A percentile compares a stretch with the other conserved stretches of the same genome.
phyloP scores from a whole-genome alignment of 2,113 vertebrate species.

The Ammodramus savannarum region DNA sequence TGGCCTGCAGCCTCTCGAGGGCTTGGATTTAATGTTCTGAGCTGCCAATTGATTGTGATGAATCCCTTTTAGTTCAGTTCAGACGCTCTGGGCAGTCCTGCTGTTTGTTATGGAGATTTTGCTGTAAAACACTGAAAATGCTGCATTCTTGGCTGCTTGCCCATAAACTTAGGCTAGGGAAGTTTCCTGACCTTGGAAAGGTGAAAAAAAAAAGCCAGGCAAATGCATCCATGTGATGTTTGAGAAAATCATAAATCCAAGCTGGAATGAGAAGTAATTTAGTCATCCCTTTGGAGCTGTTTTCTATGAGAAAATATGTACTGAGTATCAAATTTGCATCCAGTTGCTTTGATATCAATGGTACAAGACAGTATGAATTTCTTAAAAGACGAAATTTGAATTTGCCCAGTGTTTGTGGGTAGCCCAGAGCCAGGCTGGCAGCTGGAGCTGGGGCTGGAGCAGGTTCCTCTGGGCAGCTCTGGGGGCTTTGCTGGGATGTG shows the following conservation, averaged over 20 bases:
- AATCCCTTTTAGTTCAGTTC: not conserved
- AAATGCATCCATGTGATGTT: not conserved
- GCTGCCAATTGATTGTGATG: not conserved
- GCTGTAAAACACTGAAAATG: not conserved
- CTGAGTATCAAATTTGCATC: not conserved
- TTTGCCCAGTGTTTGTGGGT: not conserved
- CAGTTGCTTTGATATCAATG: not conserved
- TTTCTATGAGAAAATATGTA: not conserved
- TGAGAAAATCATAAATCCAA: not conserved
- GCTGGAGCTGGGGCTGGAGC: not conserved
- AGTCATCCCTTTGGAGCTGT: constrained; percentile 22
- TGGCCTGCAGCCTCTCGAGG: rapidly evolving
- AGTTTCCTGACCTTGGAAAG: not conserved
- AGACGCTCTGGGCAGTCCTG: not conserved
- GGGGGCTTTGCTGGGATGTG: not conserved
- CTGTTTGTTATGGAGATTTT: not conserved
- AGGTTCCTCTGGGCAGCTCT: not conserved
- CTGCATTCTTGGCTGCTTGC: not conserved
- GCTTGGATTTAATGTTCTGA: not conserved
- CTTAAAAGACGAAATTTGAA: not conserved
- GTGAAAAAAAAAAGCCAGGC: not conserved
- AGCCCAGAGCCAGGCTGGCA: not conserved
- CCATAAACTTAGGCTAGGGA: not conserved
- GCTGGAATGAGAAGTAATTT: not conserved
- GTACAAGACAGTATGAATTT: not conserved